Percentiles rank a stretch among this genome's conserved stretches.
Conservation (phyloP, 1,140 invertebrate species). For the Lepidurus arcticus region DNA sequence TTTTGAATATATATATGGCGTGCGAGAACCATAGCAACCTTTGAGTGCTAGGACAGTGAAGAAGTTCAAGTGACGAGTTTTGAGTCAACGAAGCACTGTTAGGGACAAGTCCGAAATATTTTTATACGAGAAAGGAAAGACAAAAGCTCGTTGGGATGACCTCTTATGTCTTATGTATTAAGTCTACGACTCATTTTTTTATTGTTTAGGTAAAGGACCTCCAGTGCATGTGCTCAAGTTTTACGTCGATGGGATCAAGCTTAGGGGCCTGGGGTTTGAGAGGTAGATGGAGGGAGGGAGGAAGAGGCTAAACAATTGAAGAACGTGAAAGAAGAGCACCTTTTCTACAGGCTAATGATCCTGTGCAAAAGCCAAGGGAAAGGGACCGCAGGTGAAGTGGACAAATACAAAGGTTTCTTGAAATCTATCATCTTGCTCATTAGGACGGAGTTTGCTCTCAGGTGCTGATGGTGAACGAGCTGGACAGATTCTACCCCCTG, state of each 20-base stretch:
- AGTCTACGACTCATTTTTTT: no score
- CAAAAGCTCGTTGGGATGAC: no score
- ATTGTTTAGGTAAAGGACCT: not conserved
- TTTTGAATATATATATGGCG: no score
- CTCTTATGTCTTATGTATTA: no score
- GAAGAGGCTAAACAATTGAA: not conserved
- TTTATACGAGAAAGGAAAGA: no score
- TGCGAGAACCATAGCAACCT: not conserved
- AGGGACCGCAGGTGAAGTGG: conserved; percentile 8
- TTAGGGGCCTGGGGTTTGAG: not conserved
- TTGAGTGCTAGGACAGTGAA: not conserved
- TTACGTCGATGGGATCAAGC: conserved; percentile 3
- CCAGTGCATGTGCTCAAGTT: not conserved
- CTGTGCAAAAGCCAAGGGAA: not conserved
- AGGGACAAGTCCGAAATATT: no score
- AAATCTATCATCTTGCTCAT: not conserved
- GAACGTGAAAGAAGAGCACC: not conserved
- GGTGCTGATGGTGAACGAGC: not conserved
- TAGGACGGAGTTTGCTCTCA: not conserved
- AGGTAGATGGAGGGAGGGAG: not conserved
- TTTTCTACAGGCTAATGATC: not conserved
- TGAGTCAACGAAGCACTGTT: no score
- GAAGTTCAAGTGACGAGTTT: no score
- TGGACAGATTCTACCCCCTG: not conserved
- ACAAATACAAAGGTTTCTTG: not conserved